Conservation (phyloP, 2,888 invertebrate genomes). For the Harmothoe impar region DNA sequence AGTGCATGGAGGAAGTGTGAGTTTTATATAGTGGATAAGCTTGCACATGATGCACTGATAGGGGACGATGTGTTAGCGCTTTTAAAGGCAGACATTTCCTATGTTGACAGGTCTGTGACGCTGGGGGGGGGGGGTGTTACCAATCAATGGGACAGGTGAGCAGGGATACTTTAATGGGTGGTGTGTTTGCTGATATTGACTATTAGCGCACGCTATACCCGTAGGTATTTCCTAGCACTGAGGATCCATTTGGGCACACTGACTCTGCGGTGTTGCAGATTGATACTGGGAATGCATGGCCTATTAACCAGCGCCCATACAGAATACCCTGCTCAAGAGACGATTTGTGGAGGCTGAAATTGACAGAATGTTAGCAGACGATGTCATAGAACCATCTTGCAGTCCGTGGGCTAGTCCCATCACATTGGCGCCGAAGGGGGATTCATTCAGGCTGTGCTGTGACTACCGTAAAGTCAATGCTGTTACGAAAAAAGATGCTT, state of each 20-base stretch:
- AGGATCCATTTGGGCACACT: neutral
- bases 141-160: neutral
- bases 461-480: slow-evolving; percentile 63
- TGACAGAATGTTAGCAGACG: slow-evolving; percentile 33
- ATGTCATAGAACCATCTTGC: too few relatives aligned
- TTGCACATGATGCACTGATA: neutral
- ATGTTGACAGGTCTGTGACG: too few relatives aligned
- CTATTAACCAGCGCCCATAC: slow-evolving; percentile 56
- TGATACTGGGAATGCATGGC: neutral
- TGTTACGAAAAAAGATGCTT: too few relatives aligned
- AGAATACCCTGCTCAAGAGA: slow-evolving; percentile 51
- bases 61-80: too few relatives aligned
- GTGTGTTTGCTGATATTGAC: too few relatives aligned
- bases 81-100: too few relatives aligned
- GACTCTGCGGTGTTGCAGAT: neutral
- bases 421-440: too few relatives aligned
- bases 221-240: neutral
- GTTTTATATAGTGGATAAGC: too few relatives aligned
- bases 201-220: neutral
- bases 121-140: neutral
- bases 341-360: slow-evolving; percentile 17
- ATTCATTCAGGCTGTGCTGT: too few relatives aligned
- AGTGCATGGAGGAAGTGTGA: too few relatives aligned
- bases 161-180: neutral
- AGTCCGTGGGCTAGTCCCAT: slow-evolving; percentile 60